These are phyloP conservation scores for Microtus montanus DNA, from an alignment of 2,113 vertebrate genomes.

Conservation along the genomic window DNA sequence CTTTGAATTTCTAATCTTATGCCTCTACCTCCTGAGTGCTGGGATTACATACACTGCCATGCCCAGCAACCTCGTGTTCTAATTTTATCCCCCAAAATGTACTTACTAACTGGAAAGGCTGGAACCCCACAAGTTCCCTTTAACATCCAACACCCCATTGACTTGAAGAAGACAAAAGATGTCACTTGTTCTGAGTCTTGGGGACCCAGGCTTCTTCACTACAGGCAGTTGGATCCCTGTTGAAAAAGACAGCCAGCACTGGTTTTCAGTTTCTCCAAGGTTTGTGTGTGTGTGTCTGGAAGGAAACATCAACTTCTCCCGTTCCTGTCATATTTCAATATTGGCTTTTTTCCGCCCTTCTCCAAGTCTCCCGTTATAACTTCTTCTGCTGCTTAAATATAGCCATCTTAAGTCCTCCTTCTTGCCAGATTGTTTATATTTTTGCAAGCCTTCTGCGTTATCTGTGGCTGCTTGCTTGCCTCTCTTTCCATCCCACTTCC, in stretches of 20 bases:
- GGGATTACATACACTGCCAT: background rate
- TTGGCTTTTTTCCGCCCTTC: constrained; percentile 75
- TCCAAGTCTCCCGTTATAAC: constrained; percentile 81
- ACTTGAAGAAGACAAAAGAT: background rate
- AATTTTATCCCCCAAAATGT: background rate
- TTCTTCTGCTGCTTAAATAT: constrained; percentile 86
- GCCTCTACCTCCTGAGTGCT: background rate
- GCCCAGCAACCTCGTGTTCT: background rate
- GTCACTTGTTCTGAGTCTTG: too few species aligned
- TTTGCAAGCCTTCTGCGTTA: constrained; percentile 86
- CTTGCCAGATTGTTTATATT: constrained; percentile 87
- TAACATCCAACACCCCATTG: fast-evolving
- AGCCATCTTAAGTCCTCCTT: constrained; percentile 84
- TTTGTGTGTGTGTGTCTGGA: constrained; percentile 20
- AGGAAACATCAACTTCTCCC: constrained; percentile 60
- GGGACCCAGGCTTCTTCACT: background rate
- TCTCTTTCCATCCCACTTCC: constrained; percentile 65
- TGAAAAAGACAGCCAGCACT: background rate
- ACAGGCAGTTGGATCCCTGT: background rate
- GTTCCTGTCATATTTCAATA: constrained; percentile 75
- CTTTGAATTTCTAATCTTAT: background rate
- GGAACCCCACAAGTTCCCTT: background rate
- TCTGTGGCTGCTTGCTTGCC: constrained; percentile 81
- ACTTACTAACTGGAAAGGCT: background rate
- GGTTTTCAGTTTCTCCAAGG: constrained; percentile 54